phyloP scores from a whole-genome alignment of 2,797 vertebrate species.

The Philypnodon macrostomus region DNA sequence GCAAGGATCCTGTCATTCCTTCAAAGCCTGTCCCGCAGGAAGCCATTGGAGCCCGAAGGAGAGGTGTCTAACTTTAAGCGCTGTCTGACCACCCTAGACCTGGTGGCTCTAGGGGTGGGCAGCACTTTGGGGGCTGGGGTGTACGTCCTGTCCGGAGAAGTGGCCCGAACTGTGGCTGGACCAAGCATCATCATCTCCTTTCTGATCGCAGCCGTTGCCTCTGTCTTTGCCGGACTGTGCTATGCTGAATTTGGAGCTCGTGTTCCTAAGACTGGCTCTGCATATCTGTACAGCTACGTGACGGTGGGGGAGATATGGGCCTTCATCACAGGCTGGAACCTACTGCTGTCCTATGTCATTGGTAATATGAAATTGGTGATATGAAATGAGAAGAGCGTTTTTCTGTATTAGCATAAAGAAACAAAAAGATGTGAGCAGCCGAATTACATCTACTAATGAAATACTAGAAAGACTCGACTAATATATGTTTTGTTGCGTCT shows the following conservation, averaged over 20 bases:
- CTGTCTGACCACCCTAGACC: constrained; percentile 81
- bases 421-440: too few species aligned
- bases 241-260: constrained; percentile 85
- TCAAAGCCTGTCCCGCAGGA: constrained; percentile 74
- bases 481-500: too few species aligned
- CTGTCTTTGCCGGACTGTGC: constrained; percentile 83
- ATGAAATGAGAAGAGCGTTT: too few species aligned
- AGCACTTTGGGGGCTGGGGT: constrained; percentile 82
- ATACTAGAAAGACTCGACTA: too few species aligned
- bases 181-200: constrained; percentile 85
- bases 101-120: constrained; percentile 81
- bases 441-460: background rate
- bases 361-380: too few species aligned
- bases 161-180: constrained; percentile 78
- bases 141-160: constrained; percentile 85
- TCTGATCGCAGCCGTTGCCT: constrained; percentile 83
- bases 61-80: constrained; percentile 76
- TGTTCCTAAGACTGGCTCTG: constrained; percentile 84
- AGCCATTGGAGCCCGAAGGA: constrained; percentile 67
- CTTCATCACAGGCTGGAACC: constrained; percentile 86
- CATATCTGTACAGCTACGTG: constrained; percentile 87
- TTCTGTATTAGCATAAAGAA: too few species aligned
- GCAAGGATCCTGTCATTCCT: constrained; percentile 53
- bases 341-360: constrained; percentile 86
- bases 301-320: constrained; percentile 87